These are phyloP conservation scores for Hyles euphorbiae DNA, from an alignment of 1,140 invertebrate genomes.

Conservation along the genomic window DNA sequence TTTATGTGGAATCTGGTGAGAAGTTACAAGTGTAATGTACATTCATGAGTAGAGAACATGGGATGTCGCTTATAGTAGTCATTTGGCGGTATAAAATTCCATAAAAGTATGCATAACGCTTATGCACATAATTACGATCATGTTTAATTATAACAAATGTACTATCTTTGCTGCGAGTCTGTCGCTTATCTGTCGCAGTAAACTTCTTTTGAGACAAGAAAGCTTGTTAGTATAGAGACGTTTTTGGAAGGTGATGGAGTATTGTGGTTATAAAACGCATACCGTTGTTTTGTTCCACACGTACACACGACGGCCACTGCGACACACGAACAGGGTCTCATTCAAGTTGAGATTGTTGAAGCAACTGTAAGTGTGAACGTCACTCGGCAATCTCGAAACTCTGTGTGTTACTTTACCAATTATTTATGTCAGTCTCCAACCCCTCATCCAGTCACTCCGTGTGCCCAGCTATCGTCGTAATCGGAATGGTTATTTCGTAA, in stretches of 20 bases:
- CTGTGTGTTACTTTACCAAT: conserved; percentile 65
- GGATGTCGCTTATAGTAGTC: conserved; percentile 37
- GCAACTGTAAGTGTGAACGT: conserved; percentile 67
- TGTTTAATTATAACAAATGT: background rate
- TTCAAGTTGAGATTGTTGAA: conserved; percentile 71
- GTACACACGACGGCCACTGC: conserved; percentile 59
- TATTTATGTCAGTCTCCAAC: conserved; percentile 49
- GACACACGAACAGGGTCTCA: conserved; percentile 61
- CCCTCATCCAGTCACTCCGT: conserved; percentile 50
- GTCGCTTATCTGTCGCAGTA: conserved; percentile 24
- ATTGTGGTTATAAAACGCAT: conserved; percentile 48
- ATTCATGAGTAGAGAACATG: conserved; percentile 26
- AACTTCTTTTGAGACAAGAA: conserved; percentile 5
- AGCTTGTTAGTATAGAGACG: background rate
- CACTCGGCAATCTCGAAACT: conserved; percentile 48
- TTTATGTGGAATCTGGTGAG: conserved; percentile 32
- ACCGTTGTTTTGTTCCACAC: conserved; percentile 69
- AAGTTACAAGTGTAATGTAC: conserved; percentile 25
- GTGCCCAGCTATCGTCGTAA: conserved; percentile 58
- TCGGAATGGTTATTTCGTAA: conserved; percentile 45
- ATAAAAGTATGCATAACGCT: conserved; percentile 31
- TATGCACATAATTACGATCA: conserved; percentile 30
- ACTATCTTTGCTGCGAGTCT: conserved; percentile 33
- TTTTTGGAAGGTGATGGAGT: conserved; percentile 10
- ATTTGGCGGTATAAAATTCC: conserved; percentile 33